These are phyloP conservation scores for Eurytoma californica DNA, from an alignment of 2,888 invertebrate genomes.

Conservation along the genomic window DNA sequence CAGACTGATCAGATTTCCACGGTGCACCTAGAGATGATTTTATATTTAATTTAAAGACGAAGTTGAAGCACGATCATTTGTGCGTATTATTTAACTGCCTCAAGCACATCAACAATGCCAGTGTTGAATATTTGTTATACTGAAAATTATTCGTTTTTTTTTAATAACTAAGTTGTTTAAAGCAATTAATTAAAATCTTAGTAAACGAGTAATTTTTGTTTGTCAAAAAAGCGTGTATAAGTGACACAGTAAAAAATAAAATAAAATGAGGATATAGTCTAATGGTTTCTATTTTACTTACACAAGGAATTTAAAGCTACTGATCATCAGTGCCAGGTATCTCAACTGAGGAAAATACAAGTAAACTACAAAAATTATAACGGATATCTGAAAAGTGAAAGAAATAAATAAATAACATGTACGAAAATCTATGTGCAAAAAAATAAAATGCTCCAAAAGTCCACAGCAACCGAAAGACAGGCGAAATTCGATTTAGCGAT, in stretches of 20 bases:
- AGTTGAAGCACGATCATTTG: too few species aligned
- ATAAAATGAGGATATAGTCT: constrained; percentile 21
- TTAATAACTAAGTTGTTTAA: too few species aligned
- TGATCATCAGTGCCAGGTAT: constrained; percentile 67
- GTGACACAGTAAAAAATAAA: constrained; percentile 21
- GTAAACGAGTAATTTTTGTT: constrained; percentile 13
- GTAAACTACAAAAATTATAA: constrained; percentile 68
- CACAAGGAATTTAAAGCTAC: constrained; percentile 64
- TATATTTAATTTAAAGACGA: too few species aligned
- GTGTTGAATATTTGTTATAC: too few species aligned
- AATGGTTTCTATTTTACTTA: constrained; percentile 63
- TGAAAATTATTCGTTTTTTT: too few species aligned
- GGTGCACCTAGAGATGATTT: constrained; percentile 70
- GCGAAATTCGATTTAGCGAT: constrained; percentile 40
- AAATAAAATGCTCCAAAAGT: constrained; percentile 49
- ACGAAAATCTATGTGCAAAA: constrained; percentile 57
- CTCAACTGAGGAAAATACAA: constrained; percentile 61
- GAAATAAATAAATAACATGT: constrained; percentile 59
- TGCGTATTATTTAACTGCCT: too few species aligned
- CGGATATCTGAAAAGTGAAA: constrained; percentile 68
- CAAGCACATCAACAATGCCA: too few species aligned
- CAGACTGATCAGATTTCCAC: constrained; percentile 70
- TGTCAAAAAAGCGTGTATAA: too few species aligned
- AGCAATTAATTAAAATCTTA: too few species aligned
- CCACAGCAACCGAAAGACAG: constrained; percentile 51